Evolutionary conservation across 2,113 vertebrate genomes (phyloP).

Genomic region (Mobula birostris): DNA sequence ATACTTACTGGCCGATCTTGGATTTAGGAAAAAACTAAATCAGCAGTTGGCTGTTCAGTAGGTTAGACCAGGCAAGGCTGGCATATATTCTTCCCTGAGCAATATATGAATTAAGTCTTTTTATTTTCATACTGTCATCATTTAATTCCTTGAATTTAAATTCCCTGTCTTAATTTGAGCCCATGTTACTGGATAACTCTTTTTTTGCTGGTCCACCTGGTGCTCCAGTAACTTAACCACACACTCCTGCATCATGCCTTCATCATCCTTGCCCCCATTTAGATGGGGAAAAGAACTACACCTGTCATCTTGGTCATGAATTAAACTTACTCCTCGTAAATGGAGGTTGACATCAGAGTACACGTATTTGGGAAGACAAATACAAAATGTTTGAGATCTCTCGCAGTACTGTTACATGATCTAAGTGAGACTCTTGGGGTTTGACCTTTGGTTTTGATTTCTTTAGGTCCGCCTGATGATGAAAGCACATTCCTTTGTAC

Average conservation of each 20-base stretch:
- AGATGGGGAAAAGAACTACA: neutral
- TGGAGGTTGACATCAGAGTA: neutral
- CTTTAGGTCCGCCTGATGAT: constrained; percentile 81
- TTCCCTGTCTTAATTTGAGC: no score
- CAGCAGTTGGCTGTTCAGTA: no score
- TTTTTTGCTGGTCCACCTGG: no score
- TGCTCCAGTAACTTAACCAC: no score
- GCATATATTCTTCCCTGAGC: no score
- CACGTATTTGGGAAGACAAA: neutral
- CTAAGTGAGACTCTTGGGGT: neutral
- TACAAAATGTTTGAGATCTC: neutral
- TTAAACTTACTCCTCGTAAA: neutral
- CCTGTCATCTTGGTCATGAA: neutral
- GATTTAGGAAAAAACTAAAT: no score
- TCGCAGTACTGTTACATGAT: neutral
- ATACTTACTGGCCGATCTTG: no score
- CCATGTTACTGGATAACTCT: no score
- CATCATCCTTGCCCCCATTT: neutral
- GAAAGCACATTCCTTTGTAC: constrained; percentile 83
- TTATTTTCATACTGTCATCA: no score
- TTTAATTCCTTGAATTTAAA: no score
- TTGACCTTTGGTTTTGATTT: neutral
- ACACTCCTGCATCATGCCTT: neutral
- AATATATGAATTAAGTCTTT: no score
- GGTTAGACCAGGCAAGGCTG: no score